Evolutionary conservation across 2,797 vertebrate species (phyloP).

Genomic region (Xenops minutus): DNA sequence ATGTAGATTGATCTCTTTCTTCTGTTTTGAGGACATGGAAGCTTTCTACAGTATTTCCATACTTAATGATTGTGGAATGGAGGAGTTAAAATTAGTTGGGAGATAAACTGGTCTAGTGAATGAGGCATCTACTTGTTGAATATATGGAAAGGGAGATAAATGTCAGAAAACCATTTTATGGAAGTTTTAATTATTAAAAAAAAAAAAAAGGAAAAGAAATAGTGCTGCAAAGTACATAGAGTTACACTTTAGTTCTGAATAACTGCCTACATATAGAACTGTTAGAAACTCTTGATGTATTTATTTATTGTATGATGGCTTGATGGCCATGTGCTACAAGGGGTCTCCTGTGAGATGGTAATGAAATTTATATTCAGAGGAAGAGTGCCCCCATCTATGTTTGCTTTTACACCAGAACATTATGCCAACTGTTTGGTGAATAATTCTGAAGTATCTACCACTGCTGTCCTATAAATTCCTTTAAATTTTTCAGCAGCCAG

Average conservation of each 20-base stretch:
- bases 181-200: neutral
- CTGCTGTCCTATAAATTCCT: conserved; percentile 51
- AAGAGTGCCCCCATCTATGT: conserved; percentile 64
- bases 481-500: conserved; percentile 72
- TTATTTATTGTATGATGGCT: conserved; percentile 65
- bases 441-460: conserved; percentile 69
- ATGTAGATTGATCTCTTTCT: neutral
- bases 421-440: conserved; percentile 75
- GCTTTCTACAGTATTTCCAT: conserved; percentile 6
- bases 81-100: neutral
- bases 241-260: neutral
- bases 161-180: neutral
- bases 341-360: conserved; percentile 54
- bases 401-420: conserved; percentile 76
- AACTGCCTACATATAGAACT: neutral
- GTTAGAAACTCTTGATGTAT: neutral
- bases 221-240: neutral
- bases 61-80: conserved; percentile 42
- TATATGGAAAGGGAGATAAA: neutral
- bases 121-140: neutral
- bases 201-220: neutral
- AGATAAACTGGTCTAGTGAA: conserved; percentile 16
- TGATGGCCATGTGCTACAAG: conserved; percentile 70
- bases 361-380: conserved; percentile 61
- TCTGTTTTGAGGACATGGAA: conserved; percentile 27